Evolutionary conservation across 2,888 invertebrate genomes (phyloP), one percentile per base, ranked within the genome.

Genomic region (Dynastes grantii): DNA sequence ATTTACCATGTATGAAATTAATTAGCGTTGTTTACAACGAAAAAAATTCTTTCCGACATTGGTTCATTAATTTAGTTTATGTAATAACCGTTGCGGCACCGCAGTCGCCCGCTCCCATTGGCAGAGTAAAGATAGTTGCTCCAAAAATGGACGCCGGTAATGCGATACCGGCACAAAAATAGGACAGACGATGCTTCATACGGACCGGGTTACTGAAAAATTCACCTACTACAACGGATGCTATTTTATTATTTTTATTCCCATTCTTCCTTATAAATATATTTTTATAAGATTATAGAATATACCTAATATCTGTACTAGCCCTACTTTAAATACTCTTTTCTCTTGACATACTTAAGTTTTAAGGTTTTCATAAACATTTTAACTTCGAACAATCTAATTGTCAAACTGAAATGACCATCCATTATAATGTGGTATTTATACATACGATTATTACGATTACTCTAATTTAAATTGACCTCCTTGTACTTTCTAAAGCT

Each of bases 61-160:
- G 71, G 49, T 78, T 49, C 64, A 64, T 78, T 64, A 63, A 68
- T 55, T 61, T 78, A 82, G 80, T 85, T 84, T 81, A 82, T 81
- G 81, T 81, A 82, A 83, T 76, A 58, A 68, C 67, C 78, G 76
- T 78, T 65, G 79, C 51, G 77, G 81, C 81, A 70, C 78, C 78
- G 79, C 80, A 76, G 78, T 83, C 83, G 82, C 80, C 77, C 81
- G 81, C 80, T 86, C 84, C 83, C 85, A 88, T 87, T 87, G 87
- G 87, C 84, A 83, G 85, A 84, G 84, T 88, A 88, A 88, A 90
- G 90, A 91, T 90, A 90, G 90, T 89, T 91, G 90, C 90, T 91
- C 92, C 91, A 90, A 92, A 92, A 92, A 92, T 92, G 92, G 92
- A 88, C 87, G 90, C 90, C 87, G 89, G 92, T 91, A 92, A 92